These are phyloP conservation scores for Aramus guarauna DNA, from an alignment of 2,113 vertebrate genomes.

Conservation along the genomic window DNA sequence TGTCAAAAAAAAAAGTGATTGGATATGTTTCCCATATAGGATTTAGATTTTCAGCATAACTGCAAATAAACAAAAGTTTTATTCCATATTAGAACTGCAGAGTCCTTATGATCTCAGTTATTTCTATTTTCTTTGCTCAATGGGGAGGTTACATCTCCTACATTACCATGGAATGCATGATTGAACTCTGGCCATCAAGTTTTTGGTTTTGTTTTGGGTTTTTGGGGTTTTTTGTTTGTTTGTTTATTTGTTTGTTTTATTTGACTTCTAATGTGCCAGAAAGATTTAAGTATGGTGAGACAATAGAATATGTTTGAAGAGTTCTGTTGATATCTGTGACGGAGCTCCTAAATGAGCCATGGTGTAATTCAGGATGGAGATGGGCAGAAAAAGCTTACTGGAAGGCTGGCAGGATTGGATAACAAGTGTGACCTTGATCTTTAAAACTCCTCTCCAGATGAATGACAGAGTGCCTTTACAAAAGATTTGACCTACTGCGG, in stretches of 20 bases:
- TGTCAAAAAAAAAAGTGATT: neutral
- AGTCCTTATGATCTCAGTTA: neutral
- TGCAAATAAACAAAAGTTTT: neutral
- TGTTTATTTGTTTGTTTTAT: neutral
- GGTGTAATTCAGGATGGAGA: neutral
- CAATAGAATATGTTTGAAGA: neutral
- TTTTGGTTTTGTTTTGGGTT: too few species aligned
- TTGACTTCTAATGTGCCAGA: neutral
- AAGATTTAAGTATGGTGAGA: neutral
- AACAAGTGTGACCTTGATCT: neutral
- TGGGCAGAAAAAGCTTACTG: neutral
- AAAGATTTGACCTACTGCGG: neutral
- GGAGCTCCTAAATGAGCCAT: neutral
- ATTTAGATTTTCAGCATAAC: neutral
- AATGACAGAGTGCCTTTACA: neutral
- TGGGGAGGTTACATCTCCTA: neutral
- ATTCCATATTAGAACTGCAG: neutral
- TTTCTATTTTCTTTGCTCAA: neutral
- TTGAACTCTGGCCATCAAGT: neutral
- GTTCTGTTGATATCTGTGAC: neutral
- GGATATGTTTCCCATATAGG: neutral
- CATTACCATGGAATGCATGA: fast-evolving
- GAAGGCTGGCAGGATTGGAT: neutral
- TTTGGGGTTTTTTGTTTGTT: neutral
- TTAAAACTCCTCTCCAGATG: neutral